These are phyloP conservation scores for Phenacoccus solenopsis DNA, from an alignment of 1,140 invertebrate species.

Conservation along the genomic window DNA sequence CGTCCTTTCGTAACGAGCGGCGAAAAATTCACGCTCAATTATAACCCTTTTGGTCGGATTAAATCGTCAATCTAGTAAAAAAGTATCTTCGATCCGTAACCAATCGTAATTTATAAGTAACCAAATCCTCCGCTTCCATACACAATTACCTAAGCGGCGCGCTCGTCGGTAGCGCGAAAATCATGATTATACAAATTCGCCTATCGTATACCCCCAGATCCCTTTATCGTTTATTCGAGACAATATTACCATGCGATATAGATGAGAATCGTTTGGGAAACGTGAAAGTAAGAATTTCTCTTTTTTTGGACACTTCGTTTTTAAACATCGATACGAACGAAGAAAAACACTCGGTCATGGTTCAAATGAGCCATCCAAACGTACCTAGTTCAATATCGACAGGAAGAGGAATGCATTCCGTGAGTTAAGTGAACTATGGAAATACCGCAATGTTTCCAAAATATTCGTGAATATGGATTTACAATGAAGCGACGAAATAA, in stretches of 20 bases:
- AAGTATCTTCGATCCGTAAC: neutral
- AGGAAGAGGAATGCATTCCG: neutral
- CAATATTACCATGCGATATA: neutral
- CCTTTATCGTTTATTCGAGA: too few species aligned
- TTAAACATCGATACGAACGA: neutral
- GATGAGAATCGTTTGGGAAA: neutral
- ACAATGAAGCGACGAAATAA: too few species aligned
- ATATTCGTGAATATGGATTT: neutral
- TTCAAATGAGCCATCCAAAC: neutral
- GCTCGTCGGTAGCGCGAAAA: neutral
- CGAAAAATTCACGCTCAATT: neutral
- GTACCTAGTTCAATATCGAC: neutral
- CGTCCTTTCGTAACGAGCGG: too few species aligned
- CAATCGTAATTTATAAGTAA: too few species aligned
- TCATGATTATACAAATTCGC: neutral
- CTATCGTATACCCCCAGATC: neutral
- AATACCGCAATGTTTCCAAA: neutral
- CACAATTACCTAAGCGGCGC: neutral
- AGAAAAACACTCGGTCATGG: neutral
- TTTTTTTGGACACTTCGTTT: neutral
- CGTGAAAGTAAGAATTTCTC: neutral
- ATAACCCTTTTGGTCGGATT: neutral
- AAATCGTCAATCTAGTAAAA: neutral
- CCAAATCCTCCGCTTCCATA: too few species aligned
- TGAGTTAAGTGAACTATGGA: conserved; percentile 1